Base-by-base conservation (phyloP, 2,113 vertebrate genomes). In the Hippocampus barbouri region DNA sequence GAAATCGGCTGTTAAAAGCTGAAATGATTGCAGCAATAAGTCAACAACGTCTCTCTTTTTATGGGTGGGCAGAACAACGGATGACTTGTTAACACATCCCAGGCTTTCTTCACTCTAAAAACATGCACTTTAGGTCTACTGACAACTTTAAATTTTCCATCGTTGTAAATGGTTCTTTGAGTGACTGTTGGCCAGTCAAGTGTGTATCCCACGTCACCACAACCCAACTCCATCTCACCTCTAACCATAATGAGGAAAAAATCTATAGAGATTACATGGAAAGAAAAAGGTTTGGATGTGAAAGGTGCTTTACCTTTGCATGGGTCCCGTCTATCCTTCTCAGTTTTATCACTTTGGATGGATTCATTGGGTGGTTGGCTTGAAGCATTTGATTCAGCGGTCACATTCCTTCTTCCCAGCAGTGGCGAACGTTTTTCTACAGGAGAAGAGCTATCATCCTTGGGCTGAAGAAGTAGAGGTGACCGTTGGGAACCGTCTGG, bases 291-390 rank as follows among this genome's bases (percentile, higher is more conserved):
- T 12, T 11, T 57, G 54, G n/a, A 57, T 23, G n/a, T 14, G 23
- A 40, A 60, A 34, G 20, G 16, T n/a, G 1, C 80, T 84, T 88
- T 91, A 99, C 97, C 97, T 95, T 95, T 98, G 34, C 96, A 95
- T 10, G 93, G 94, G 79, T 97, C 91, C 15, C 86, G 85, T 70
- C 91, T 89, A 75, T 91, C 91, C 81, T 89, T 94, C 75, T 95
- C 94, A 61, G 74, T 65, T 63, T 88, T 89, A 14, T 38, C 64
- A 40, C 16, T 68, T 1, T 74, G 78, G 53, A 87, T 82, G 68
- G 89, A 86, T 0, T 67, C 81, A 40, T 27, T 45, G 0, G 57
- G 65, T 21, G 92, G 92, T 60, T 93, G 4, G 84, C 59, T 85
- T 86, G 89, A 0, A 45, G 71, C n/a, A 30, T 91, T 94, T 66